A percentile compares a stretch with the other conserved stretches of the same genome.
Conservation (phyloP, 2,797 vertebrate species). For the Geotrypetes seraphini region DNA sequence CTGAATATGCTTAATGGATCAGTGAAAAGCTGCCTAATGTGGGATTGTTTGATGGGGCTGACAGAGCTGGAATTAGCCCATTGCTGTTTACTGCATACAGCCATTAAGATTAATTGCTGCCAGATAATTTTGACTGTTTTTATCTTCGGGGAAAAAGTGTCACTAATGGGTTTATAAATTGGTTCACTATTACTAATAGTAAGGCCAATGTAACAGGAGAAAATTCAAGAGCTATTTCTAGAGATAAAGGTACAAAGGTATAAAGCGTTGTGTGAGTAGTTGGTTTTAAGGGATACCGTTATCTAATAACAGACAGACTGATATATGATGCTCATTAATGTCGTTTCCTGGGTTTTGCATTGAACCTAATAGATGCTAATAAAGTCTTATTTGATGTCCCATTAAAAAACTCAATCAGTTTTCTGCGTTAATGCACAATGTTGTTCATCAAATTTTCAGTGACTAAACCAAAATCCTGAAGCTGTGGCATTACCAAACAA, state of each 20-base stretch:
- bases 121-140: conserved; percentile 84
- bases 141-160: conserved; percentile 74
- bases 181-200: conserved; percentile 82
- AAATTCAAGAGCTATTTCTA: conserved; percentile 62
- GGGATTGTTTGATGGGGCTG: conserved; percentile 78
- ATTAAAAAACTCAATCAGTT: conserved; percentile 70
- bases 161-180: conserved; percentile 84
- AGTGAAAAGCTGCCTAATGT: conserved; percentile 77
- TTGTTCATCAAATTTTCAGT: conserved; percentile 61
- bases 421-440: conserved; percentile 57
- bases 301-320: conserved; percentile 66
- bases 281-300: conserved; percentile 63
- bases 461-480: conserved; percentile 51
- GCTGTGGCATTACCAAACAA: conserved; percentile 46
- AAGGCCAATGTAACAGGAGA: conserved; percentile 63
- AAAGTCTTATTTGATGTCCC: conserved; percentile 73
- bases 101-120: conserved; percentile 85
- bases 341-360: conserved; percentile 59
- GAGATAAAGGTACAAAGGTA: conserved; percentile 69
- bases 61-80: conserved; percentile 83
- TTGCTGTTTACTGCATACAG: conserved; percentile 84
- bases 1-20: conserved; percentile 80
- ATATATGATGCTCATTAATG: conserved; percentile 73
- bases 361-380: conserved; percentile 71
- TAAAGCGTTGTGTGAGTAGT: conserved; percentile 59